Evolutionary conservation across 2,113 vertebrate genomes (phyloP).

Genomic region (Todiramphus saurophagus): DNA sequence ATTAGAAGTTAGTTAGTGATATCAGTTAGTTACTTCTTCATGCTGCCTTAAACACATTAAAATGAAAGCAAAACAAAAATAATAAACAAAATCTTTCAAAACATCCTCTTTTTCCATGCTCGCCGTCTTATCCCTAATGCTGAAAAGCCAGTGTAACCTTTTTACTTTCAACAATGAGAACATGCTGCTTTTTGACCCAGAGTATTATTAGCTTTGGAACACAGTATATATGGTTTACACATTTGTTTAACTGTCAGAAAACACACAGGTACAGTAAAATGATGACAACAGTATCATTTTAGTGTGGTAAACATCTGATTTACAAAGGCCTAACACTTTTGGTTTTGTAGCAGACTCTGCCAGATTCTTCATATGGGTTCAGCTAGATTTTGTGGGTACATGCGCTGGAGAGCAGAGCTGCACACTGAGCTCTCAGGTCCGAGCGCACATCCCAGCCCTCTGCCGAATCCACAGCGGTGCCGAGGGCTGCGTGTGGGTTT

Average conservation of each 20-base stretch:
- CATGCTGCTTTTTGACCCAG: neutral
- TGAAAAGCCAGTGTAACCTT: neutral
- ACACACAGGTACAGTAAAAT: neutral
- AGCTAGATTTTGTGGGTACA: neutral
- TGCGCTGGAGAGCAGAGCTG: rapidly evolving
- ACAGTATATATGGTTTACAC: neutral
- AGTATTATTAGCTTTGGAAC: neutral
- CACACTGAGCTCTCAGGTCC: rapidly evolving
- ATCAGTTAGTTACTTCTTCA: neutral
- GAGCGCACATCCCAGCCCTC: neutral
- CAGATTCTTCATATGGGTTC: neutral
- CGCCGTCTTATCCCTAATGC: neutral
- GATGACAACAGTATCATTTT: neutral
- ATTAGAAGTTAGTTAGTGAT: neutral
- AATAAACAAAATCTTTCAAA: neutral
- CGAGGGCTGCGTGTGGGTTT: rapidly evolving
- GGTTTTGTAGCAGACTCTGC: neutral
- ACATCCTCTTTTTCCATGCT: neutral
- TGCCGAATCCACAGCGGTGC: neutral
- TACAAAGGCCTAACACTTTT: neutral
- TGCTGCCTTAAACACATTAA: neutral
- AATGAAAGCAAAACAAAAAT: neutral
- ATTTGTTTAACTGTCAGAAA: neutral
- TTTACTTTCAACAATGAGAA: neutral
- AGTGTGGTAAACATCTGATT: neutral